Evolutionary conservation across 2,797 vertebrate species (phyloP), one percentile per base, ranked within the genome.

Genomic region (Enoplosus armatus): DNA sequence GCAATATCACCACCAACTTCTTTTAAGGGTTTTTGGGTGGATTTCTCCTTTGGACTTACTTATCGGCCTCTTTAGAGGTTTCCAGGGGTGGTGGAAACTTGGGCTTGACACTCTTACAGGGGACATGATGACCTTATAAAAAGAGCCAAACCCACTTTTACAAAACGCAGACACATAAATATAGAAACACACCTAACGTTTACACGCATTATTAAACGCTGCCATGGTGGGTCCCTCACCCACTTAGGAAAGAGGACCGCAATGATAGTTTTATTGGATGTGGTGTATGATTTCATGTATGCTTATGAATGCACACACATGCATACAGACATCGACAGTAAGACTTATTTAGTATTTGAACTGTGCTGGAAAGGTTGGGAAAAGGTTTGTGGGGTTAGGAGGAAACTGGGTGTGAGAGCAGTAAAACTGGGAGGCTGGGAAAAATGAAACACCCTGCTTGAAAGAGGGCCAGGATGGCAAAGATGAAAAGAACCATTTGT

Each of bases 91-190:
- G 22, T 83, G 77, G 74, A 85, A 79, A 82, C 61, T 68, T 60
- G 31, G 48, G 63, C 50, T 60, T 68, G 29, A 54, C 43, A 56
- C 22, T 18, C 45, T 77, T 69, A 78, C 8, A 66, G 55, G 51
- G 15, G 31, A 64, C 59, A 66, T 1, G 2, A 33, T 86, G 85
- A 86, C 83, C 88, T 84, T 65, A 79, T 87, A 72, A 89, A 90
- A 82, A 22, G 14, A 24, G 8, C 64, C 75, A 65, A 80, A 67
- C 66, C 50, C 75, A 33, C 68, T 65, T 83, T 79, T 48, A 69
- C 22, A 54, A 77, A 75, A 56, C 0, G 10, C 51, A 74, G 50
- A 67, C 59, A 43, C 43, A 48, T 77, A 85, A 77, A 89, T 81
- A 75, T 68, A 87, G 77, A 76, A 74, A 45, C 76, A 75, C 66